Evolutionary conservation across 2,888 invertebrate species (phyloP).

Genomic region (Habrosyne pyritoides): DNA sequence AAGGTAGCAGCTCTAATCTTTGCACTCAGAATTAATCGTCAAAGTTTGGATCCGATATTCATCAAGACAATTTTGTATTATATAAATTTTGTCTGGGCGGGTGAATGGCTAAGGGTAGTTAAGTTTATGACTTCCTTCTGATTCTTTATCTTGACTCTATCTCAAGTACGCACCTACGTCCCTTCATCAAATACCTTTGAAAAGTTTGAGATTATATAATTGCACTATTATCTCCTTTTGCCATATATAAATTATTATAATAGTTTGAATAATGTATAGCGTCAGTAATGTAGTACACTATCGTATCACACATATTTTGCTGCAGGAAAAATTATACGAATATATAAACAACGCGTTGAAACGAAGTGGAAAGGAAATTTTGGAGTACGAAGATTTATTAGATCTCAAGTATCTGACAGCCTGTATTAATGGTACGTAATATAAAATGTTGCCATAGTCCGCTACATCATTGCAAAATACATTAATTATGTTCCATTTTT

Average conservation of each 20-base stretch:
- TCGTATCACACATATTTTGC: slow-evolving; percentile 16
- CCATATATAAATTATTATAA: no score
- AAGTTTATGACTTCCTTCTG: no score
- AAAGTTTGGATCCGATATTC: slow-evolving; percentile 2
- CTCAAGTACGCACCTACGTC: no score
- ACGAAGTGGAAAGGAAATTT: slow-evolving; percentile 48
- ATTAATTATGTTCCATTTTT: slow-evolving; percentile 18
- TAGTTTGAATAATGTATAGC: no score
- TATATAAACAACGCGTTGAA: slow-evolving; percentile 54
- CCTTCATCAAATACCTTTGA: not conserved
- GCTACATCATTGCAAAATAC: slow-evolving; percentile 7
- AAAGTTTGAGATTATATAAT: not conserved
- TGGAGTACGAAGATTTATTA: slow-evolving; percentile 63
- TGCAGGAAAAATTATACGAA: slow-evolving; percentile 59
- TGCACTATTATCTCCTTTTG: no score
- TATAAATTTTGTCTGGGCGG: not conserved
- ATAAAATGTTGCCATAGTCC: slow-evolving; percentile 11
- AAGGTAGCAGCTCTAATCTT: not conserved
- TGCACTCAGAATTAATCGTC: slow-evolving; percentile 1
- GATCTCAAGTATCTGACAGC: slow-evolving; percentile 60
- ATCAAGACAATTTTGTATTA: no score
- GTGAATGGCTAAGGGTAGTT: no score
- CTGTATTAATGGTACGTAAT: slow-evolving; percentile 55
- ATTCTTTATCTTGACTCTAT: no score
- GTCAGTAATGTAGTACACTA: no score